Evolutionary conservation across 37 sponge, comb jelly and placozoan species (phyloP).

Genomic region (Theonella swinhoei): DNA sequence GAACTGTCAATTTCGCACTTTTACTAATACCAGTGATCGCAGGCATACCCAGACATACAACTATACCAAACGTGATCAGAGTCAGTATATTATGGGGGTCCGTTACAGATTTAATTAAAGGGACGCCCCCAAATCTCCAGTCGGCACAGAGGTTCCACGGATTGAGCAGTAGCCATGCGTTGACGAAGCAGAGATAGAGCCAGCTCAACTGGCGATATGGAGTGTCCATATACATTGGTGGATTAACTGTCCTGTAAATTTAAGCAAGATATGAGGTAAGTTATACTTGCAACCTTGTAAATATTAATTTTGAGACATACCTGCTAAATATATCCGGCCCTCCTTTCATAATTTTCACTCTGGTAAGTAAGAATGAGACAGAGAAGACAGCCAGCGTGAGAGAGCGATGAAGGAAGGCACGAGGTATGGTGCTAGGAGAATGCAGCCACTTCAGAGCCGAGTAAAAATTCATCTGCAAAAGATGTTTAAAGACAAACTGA

Average conservation of each 20-base stretch:
- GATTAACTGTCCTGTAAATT: conserved; percentile 73
- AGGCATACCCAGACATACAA: conserved; percentile 4
- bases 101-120: conserved; percentile 56
- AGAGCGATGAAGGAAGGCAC: conserved; percentile 3
- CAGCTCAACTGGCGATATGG: conserved; percentile 85
- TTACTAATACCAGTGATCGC: background rate
- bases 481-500: no score
- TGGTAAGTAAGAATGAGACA: conserved; percentile 23
- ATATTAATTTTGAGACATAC: no score
- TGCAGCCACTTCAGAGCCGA: background rate
- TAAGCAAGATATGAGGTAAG: background rate
- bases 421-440: background rate
- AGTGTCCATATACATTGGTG: conserved; percentile 61
- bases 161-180: conserved; percentile 75
- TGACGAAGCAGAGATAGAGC: conserved; percentile 78
- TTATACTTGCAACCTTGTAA: no score
- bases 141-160: conserved; percentile 82
- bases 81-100: conserved; percentile 80
- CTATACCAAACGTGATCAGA: conserved; percentile 22
- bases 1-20: background rate
- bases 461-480: conserved; percentile 1
- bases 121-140: conserved; percentile 89
- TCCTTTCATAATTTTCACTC: conserved; percentile 47
- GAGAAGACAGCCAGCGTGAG: conserved; percentile 10
- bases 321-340: conserved; percentile 35